Evolutionary conservation across 2,888 invertebrate genomes (phyloP).

Genomic region (Galeopsomyia nigrocyanea): DNA sequence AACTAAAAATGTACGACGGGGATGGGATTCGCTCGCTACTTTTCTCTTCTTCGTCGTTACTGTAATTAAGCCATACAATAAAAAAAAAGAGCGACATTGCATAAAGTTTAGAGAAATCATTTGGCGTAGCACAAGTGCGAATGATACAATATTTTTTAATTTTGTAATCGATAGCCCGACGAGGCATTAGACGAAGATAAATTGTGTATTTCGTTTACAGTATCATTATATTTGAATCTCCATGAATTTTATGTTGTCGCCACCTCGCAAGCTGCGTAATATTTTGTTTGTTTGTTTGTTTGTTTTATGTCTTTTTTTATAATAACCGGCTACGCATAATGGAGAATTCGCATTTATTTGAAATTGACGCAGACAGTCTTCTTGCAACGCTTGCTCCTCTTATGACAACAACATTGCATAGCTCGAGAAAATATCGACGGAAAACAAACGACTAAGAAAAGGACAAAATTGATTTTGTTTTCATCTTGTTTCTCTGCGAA

Average conservation of each 20-base stretch:
- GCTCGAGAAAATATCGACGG: conserved; percentile 58
- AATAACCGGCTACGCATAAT: conserved; percentile 60
- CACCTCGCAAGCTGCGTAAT: background rate
- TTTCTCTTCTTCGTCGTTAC: background rate
- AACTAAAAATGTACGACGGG: background rate
- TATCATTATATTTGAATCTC: conserved; percentile 21
- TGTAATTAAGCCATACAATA: background rate
- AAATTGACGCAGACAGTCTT: conserved; percentile 68
- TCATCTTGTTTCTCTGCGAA: conserved; percentile 43
- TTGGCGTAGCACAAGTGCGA: conserved; percentile 24
- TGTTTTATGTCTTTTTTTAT: conserved; percentile 10
- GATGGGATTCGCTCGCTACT: conserved; percentile 26
- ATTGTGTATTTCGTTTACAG: conserved; percentile 22
- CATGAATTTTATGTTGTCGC: conserved; percentile 1
- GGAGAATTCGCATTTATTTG: conserved; percentile 53
- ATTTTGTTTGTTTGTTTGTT: background rate
- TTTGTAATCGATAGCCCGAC: conserved; percentile 25
- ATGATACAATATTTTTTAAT: conserved; percentile 21
- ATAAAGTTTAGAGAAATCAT: conserved; percentile 5
- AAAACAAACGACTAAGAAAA: conserved; percentile 52
- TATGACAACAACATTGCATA: conserved; percentile 47
- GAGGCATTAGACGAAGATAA: conserved; percentile 40
- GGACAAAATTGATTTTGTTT: conserved; percentile 18
- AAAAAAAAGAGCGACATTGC: conserved; percentile 1
- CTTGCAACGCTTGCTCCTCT: conserved; percentile 65